Evolutionary conservation across 2,113 vertebrate species (phyloP), one percentile per base, ranked within the genome.

Genomic region (Xiphophorus couchianus): DNA sequence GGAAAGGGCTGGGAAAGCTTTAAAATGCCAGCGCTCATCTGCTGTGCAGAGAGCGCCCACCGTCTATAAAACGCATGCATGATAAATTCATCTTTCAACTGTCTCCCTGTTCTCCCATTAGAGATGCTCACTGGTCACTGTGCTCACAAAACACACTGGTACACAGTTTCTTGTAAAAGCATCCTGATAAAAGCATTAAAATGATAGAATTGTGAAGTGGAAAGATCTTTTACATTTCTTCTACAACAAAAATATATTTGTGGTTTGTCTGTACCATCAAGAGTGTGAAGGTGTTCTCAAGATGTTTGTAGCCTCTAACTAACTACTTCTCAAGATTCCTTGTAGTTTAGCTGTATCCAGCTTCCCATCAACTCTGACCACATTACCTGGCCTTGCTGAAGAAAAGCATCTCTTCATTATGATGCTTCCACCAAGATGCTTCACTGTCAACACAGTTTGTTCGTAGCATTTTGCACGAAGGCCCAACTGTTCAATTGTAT

Each of bases 1-100:
- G 66, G 84, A 73, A 89, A 90, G 85, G 89, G 81, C 84, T 88
- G 63, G 60, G 74, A 80, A 83, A 78, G 77, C 77, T 90, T 90
- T 72, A 84, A 88, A 79, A 84, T 64, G 72, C 76, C 84, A 76
- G 66, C 14, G 76, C 80, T 76, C 85, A 83, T 88, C 73, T 78
- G 74, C 78, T 64, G 61, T 71, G 71, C 65, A 67, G 76, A 73
- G 30, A 83, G 64, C 75, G 72, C 78, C 74, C 66, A n/a, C 58
- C n/a, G 69, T 86, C 76, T 80, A 84, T 84, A 88, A 87, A 88
- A 83, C 42, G 39, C 39, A 37, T 58, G 64, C 71, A 69, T 27
- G 70, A 61, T 13, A 58, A 48, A 79, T 61, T 82, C 39, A 76
- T 80, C 73, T 30, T 76, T 79, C 68, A 66, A 78, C 62, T 8